Percentiles rank a stretch among this genome's conserved stretches.
These are phyloP conservation scores for Helogale parvula DNA, from an alignment of 2,113 vertebrate genomes.

Conservation along the genomic window DNA sequence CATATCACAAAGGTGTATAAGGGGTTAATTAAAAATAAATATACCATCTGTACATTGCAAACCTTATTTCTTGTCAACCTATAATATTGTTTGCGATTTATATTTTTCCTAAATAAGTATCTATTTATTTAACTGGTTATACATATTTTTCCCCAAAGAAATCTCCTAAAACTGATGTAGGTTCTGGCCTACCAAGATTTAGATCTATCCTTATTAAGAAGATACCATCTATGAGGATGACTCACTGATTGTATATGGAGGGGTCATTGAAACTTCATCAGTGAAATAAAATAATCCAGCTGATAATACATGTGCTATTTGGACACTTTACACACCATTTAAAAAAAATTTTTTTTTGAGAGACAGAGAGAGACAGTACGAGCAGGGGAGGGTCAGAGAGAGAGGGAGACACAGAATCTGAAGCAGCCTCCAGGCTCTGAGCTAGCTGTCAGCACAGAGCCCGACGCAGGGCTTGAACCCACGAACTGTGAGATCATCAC, in stretches of 20 bases:
- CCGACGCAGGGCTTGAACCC: too few species aligned
- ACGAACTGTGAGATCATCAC: too few species aligned
- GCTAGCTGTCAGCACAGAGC: too few species aligned
- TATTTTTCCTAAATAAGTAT: background rate
- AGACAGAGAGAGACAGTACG: too few species aligned
- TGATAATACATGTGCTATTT: background rate
- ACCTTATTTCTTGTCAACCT: background rate
- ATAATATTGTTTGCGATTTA: background rate
- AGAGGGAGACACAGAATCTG: too few species aligned
- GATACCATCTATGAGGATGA: background rate
- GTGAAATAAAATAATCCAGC: background rate
- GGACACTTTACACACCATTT: rapidly evolving
- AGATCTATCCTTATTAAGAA: background rate
- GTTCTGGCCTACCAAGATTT: background rate
- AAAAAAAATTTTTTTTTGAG: too few species aligned
- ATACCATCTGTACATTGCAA: background rate
- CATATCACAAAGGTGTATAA: rapidly evolving
- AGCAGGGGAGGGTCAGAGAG: too few species aligned
- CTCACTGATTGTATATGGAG: rapidly evolving
- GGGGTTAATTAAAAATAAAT: background rate
- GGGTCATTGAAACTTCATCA: background rate
- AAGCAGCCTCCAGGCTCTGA: too few species aligned
- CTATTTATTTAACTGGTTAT: background rate
- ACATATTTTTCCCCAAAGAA: background rate
- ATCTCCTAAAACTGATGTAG: background rate